Conservation (phyloP, 2,888 invertebrate genomes). For the Macaria notata region DNA sequence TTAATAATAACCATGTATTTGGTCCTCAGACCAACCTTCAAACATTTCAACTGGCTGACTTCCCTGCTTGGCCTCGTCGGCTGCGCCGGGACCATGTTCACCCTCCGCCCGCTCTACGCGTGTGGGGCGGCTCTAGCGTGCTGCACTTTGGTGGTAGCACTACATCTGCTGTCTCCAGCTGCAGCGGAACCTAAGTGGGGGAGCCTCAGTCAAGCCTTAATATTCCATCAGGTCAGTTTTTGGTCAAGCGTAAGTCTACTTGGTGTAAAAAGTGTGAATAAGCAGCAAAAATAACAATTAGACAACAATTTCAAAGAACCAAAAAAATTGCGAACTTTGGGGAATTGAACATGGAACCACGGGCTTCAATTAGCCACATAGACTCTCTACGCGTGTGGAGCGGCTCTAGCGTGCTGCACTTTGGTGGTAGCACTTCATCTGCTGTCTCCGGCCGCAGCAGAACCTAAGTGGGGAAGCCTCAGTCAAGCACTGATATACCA, state of each 20-base stretch:
- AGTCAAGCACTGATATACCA: conserved; percentile 99
- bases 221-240: conserved; percentile 95
- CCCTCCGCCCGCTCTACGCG: conserved; percentile 95
- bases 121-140: conserved; percentile 93
- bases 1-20: too few relatives aligned
- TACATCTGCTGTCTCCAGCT: conserved; percentile 95
- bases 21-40: conserved; percentile 95
- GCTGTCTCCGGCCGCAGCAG: conserved; percentile 92
- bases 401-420: conserved; percentile 92
- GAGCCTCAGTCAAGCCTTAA: conserved; percentile 98
- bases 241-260: too few relatives aligned
- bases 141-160: conserved; percentile 90
- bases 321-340: too few relatives aligned
- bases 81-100: conserved; percentile 96
- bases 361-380: too few relatives aligned
- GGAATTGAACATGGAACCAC: too few relatives aligned
- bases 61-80: conserved; percentile 93
- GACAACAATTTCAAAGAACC: too few relatives aligned
- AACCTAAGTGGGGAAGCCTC: conserved; percentile 96
- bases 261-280: too few relatives aligned
- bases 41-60: conserved; percentile 97
- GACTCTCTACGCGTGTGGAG: conserved; percentile 94
- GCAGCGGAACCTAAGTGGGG: conserved; percentile 94
- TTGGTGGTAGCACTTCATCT: conserved; percentile 94
- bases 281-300: too few relatives aligned